Conservation (phyloP, 2,797 vertebrate genomes). For the Peromyscus nudipes region DNA sequence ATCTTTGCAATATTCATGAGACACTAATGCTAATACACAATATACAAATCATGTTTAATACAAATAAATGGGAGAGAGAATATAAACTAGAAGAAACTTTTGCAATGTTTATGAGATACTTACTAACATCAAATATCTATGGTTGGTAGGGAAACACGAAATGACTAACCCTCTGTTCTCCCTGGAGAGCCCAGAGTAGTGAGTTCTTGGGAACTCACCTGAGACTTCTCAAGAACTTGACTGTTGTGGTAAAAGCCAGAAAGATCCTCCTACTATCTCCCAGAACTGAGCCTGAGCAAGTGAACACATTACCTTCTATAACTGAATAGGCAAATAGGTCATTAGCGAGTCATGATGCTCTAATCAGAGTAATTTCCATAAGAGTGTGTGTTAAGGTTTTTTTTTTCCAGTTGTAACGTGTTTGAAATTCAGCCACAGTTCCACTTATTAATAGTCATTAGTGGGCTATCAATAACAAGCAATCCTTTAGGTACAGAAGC, state of each 20-base stretch:
- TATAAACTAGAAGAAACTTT: constrained; percentile 19
- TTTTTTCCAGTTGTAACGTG: constrained; percentile 59
- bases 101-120: background rate
- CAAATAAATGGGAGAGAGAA: background rate
- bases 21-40: background rate
- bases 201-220: background rate
- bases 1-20: constrained; percentile 22
- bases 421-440: constrained; percentile 69
- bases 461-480: constrained; percentile 73
- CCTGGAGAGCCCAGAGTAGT: background rate
- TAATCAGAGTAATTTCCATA: constrained; percentile 71
- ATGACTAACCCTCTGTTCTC: background rate
- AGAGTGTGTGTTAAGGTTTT: constrained; percentile 42
- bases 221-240: constrained; percentile 45
- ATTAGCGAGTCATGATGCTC: constrained; percentile 60
- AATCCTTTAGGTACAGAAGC: constrained; percentile 75
- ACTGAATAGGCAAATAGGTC: constrained; percentile 58
- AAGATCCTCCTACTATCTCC: constrained; percentile 15
- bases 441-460: constrained; percentile 80
- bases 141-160: background rate
- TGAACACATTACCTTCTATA: constrained; percentile 65
- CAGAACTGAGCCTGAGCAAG: constrained; percentile 38
- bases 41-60: background rate
- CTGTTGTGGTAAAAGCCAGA: constrained; percentile 33
- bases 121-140: background rate